Evolutionary conservation across 2,113 vertebrate species (phyloP), one percentile per base, ranked within the genome.

Genomic region (Labrus mixtus): DNA sequence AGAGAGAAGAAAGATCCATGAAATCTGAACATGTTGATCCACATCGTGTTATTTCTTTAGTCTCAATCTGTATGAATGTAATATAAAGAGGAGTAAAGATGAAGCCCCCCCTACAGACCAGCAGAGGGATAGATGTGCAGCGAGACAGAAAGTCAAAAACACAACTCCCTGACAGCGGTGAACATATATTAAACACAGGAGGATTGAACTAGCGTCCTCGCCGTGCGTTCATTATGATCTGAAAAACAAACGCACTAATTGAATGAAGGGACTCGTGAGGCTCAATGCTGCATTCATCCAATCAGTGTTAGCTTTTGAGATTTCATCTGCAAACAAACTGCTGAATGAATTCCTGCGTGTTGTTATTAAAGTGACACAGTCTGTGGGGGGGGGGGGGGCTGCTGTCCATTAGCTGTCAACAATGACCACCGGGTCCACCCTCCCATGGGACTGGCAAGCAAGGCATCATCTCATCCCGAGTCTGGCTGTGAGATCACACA

Each of bases 401-500:
- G 87, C 90, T 90, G 89, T 92, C 91, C 82, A 91, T 88, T 90
- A 90, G 78, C 89, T 87, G 88, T 91, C 90, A 90, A 93, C 88
- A 90, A 89, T 90, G 90, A 89, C 89, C 86, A 85, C 69, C 76
- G 64, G 78, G 63, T 84, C 72, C 75, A 82, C 80, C 84, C 84
- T 89, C 90, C 92, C 87, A 78, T 85, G 87, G 87, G 89, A 90
- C 78, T 68, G 82, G 87, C 64, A 79, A 81, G 84, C 83, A 78
- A 88, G 90, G 88, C 86, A 91, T 90, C 90, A 37, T 90, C 92
- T 90, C 83, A 89, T 90, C 89, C 85, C 1, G 75, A 67, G 77
- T 70, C 90, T 90, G 90, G 90, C 90, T 90, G 87, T 89, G 93
- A 85, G 77, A 83, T 89, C 92, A 91, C 91, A 93, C 92, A 92